Conservation (phyloP, 2,888 invertebrate genomes). For the Adelphocoris suturalis region DNA sequence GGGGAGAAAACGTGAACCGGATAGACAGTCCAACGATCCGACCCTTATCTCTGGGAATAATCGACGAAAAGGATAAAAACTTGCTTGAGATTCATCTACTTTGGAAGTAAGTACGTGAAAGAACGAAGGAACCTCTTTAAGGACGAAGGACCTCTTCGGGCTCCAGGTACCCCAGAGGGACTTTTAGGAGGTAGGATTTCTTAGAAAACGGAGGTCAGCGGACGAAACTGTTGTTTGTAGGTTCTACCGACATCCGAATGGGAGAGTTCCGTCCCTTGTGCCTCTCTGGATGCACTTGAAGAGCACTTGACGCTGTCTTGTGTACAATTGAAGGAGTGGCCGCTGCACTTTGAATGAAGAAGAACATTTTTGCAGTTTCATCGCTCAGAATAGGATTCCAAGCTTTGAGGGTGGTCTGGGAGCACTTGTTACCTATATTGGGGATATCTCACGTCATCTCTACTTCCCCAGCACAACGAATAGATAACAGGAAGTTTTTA, state of each 20-base stretch:
- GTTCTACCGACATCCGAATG: background rate
- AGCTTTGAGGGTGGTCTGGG: background rate
- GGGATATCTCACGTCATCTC: too few species aligned
- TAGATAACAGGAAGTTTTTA: too few species aligned
- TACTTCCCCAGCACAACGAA: too few species aligned
- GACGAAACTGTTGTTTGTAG: background rate
- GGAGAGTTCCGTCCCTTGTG: background rate
- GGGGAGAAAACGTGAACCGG: background rate
- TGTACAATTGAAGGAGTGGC: constrained; percentile 27
- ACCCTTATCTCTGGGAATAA: constrained; percentile 17
- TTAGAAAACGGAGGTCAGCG: constrained; percentile 23
- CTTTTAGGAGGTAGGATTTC: background rate
- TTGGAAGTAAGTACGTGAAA: constrained; percentile 11
- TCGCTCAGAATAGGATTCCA: background rate
- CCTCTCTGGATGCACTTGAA: background rate
- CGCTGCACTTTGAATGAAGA: background rate
- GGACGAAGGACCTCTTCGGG: background rate
- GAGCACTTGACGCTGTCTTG: background rate
- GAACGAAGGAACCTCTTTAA: constrained; percentile 12
- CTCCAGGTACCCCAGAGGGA: background rate
- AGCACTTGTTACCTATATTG: background rate
- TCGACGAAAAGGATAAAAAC: constrained; percentile 27
- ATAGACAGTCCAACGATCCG: background rate
- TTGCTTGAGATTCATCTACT: constrained; percentile 27
- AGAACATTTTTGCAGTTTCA: constrained; percentile 9